Conservation (phyloP, 2,888 invertebrate species). For the Lydus trimaculatus region DNA sequence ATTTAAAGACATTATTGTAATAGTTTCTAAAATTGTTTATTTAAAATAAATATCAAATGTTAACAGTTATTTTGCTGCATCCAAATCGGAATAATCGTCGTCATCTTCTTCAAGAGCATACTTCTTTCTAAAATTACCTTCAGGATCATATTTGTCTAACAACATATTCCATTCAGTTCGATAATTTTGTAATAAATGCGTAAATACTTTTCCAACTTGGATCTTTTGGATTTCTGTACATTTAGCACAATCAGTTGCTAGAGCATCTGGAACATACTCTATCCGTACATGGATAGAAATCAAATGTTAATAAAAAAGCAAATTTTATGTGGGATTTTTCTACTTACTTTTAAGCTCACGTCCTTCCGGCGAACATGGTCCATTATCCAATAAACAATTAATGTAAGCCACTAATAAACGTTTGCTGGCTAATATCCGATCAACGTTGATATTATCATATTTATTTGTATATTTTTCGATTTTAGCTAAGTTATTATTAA, state of each 20-base stretch:
- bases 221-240: constrained; percentile 68
- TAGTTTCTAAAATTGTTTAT: too few species aligned
- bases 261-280: constrained; percentile 67
- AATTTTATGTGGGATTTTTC: too few species aligned
- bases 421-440: constrained; percentile 68
- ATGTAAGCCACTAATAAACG: constrained; percentile 70
- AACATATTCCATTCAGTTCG: constrained; percentile 70
- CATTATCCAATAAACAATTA: constrained; percentile 68
- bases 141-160: constrained; percentile 69
- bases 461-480: constrained; percentile 65
- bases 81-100: constrained; percentile 43
- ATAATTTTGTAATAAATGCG: constrained; percentile 68
- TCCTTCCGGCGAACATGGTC: constrained; percentile 71
- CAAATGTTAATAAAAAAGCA: background rate
- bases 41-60: too few species aligned
- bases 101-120: constrained; percentile 42
- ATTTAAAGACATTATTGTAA: too few species aligned
- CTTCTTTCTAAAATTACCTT: constrained; percentile 55
- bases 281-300: background rate
- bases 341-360: constrained; percentile 62
- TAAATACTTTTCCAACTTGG: constrained; percentile 69
- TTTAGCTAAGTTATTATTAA: background rate
- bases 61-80: constrained; percentile 27
- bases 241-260: constrained; percentile 68
- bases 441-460: constrained; percentile 69